phyloP scores from a whole-genome alignment of 2,113 vertebrate species.

The Rhabdornis inornatus region DNA sequence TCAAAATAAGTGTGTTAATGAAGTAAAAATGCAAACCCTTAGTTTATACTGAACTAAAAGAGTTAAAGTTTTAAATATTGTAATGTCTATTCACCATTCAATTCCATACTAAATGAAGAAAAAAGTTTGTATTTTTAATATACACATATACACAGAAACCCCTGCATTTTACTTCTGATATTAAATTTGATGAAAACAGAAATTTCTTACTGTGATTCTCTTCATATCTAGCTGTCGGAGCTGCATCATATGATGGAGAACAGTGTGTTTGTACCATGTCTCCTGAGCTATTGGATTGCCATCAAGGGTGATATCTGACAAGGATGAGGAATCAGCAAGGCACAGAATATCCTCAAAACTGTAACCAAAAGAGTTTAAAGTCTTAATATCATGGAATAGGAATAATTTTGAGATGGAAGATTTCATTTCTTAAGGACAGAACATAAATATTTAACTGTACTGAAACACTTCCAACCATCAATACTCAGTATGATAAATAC shows the following conservation, averaged over 20 bases:
- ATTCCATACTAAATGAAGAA: neutral
- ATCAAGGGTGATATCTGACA: slow-evolving; percentile 96
- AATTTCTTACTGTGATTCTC: slow-evolving; percentile 89
- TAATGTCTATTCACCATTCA: neutral
- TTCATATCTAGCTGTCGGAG: slow-evolving; percentile 98
- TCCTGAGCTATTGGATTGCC: slow-evolving; percentile 98
- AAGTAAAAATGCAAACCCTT: neutral
- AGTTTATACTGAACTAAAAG: neutral
- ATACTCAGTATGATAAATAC: neutral
- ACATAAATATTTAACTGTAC: neutral
- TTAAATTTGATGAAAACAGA: neutral
- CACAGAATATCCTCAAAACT: slow-evolving; percentile 92
- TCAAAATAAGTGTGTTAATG: neutral
- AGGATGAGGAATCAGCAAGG: slow-evolving; percentile 84
- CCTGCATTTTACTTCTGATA: neutral
- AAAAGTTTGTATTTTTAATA: neutral
- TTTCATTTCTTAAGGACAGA: neutral
- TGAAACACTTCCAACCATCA: neutral
- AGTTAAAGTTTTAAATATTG: neutral
- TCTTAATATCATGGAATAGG: slow-evolving; percentile 18
- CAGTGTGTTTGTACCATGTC: slow-evolving; percentile 97
- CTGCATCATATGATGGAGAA: slow-evolving; percentile 94
- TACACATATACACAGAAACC: neutral
- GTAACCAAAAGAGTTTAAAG: slow-evolving; percentile 49
- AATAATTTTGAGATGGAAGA: slow-evolving; percentile 9